Conservation (phyloP, 2,113 vertebrate genomes). For the Suricata suricatta region DNA sequence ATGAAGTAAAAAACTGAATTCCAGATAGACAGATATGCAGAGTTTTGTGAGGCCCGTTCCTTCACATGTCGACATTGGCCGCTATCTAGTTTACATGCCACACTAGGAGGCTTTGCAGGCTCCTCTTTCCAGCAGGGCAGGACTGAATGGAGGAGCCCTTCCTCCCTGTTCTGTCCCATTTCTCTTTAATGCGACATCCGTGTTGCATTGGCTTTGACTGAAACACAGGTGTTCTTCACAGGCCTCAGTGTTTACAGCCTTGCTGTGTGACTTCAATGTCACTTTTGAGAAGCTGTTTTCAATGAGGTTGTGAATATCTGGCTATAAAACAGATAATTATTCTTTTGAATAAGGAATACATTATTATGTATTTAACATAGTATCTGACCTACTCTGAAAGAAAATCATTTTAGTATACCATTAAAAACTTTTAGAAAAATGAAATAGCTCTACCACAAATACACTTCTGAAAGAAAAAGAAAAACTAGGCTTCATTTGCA, state of each 20-base stretch:
- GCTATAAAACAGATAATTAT: neutral
- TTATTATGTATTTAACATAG: neutral
- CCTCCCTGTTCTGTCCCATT: neutral
- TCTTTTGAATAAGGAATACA: neutral
- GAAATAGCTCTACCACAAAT: neutral
- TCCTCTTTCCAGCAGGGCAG: neutral
- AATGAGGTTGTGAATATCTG: neutral
- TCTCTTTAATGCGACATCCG: neutral
- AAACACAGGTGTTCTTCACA: neutral
- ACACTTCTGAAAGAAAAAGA: neutral
- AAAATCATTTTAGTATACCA: neutral
- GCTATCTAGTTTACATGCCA: too few relatives aligned
- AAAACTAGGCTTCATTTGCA: neutral
- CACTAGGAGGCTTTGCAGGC: neutral
- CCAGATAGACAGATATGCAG: neutral
- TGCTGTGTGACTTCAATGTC: neutral
- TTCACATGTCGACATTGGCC: neutral
- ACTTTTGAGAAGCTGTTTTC: neutral
- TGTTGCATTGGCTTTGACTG: neutral
- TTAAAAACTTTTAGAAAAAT: conserved; percentile 2
- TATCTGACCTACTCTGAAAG: neutral
- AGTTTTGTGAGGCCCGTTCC: neutral
- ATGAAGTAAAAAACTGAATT: conserved; percentile 29
- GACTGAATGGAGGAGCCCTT: neutral
- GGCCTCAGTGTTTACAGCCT: neutral